Evolutionary conservation across 2,113 vertebrate genomes (phyloP), one percentile per base, ranked within the genome.

Genomic region (Scortum barcoo): DNA sequence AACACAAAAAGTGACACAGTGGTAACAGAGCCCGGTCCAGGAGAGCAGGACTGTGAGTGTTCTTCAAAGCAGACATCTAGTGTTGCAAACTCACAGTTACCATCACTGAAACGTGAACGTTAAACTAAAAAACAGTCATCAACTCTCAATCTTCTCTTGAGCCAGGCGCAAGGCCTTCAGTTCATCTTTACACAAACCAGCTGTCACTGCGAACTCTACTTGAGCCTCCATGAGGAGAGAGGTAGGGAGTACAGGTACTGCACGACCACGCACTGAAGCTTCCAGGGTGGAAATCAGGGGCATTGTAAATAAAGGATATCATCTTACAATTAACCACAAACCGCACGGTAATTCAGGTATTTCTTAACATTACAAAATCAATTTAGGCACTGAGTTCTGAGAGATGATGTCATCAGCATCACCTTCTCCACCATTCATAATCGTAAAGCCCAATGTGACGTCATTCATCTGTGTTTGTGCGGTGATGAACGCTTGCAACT

Each of bases 331-430:
- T 86, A 56, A 73, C 66, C 73, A 57, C 63, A 30, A 63, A 82
- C 0, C 0, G 30, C 26, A 44, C 16, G 7, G 38, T 26, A 1
- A 72, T 56, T 77, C 22, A 65, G 50, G 24, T 33, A 46, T 80
- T 77, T 85, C 7, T 72, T 44, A 79, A 74, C 11, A 62, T 78
- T 65, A 83, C 16, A 79, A 88, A 87, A 81, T 69, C 20, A 56
- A 85, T 83, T 70, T 44, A 91, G 90, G 93, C 90, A 89, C 90
- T 42, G 54, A 57, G 61, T 80, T 67, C 16, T 56, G 53, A 72
- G 48, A 53, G 22, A 56, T 53, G 53, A 77, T 50, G 70, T 24
- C 63, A 75, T 74, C 28, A 40, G 58, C 69, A 79, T 85, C 51
- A 26, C 19, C n/a, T n/a, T 76, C 61, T 61, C 63, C 2, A 6